Evolutionary conservation across 2,113 vertebrate species (phyloP).

Genomic region (Osmerus eperlanus): DNA sequence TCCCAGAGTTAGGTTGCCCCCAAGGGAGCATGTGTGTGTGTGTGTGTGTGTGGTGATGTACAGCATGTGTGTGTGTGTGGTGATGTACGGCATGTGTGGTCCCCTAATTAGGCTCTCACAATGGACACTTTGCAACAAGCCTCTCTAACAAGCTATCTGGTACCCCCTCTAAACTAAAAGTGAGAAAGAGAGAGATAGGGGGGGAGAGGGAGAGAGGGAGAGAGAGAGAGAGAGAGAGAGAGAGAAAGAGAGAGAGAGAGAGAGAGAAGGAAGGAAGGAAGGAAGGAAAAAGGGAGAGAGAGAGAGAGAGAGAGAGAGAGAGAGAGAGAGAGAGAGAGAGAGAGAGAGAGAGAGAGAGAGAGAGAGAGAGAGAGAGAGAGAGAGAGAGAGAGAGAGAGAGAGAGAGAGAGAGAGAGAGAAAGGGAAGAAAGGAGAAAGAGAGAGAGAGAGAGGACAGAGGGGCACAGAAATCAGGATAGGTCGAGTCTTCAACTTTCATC

Average conservation of each 20-base stretch:
- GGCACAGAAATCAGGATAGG: no score
- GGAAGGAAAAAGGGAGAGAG: not conserved
- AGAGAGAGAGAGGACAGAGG: not conserved
- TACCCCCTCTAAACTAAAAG: not conserved
- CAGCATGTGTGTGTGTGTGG: not conserved
- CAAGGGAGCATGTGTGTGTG: no score
- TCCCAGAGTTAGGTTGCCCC: no score
- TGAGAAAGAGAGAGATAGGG: not conserved
- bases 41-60: not conserved
- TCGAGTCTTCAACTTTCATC: no score
- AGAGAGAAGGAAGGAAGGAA: not conserved
- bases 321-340: not conserved
- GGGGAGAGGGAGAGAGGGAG: not conserved
- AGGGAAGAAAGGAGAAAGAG: no score
- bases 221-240: not conserved
- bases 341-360: not conserved
- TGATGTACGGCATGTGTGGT: not conserved
- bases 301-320: not conserved
- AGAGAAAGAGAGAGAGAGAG: not conserved
- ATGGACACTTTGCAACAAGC: not conserved
- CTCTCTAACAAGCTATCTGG: conserved; percentile 4
- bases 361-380: not conserved
- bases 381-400: not conserved
- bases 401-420: no score
- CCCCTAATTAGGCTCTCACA: conserved; percentile 17